Conservation (phyloP, 2,113 vertebrate species). For the Sylvia atricapilla region DNA sequence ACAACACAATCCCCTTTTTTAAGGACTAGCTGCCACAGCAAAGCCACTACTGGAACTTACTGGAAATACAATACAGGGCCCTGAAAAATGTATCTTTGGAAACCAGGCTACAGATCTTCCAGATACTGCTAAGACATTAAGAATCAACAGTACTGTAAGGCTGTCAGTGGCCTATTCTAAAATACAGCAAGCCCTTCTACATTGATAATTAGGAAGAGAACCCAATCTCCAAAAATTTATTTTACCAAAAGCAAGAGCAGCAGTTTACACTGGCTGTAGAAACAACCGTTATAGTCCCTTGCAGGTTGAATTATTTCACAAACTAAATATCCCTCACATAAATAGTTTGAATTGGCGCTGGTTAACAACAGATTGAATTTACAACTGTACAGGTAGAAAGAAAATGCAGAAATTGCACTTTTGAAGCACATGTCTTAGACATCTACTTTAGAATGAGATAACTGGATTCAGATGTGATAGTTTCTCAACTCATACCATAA, state of each 20-base stretch:
- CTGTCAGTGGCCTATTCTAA: background rate
- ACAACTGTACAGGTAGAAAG: background rate
- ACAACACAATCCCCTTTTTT: background rate
- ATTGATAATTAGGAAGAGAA: background rate
- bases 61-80: background rate
- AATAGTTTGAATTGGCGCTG: background rate
- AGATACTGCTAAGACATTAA: background rate
- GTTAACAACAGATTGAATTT: background rate
- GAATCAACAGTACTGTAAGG: background rate
- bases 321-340: background rate
- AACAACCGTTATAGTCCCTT: background rate
- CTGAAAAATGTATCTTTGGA: background rate
- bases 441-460: background rate
- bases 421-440: background rate
- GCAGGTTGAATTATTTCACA: background rate
- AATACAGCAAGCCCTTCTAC: background rate
- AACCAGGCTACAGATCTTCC: background rate
- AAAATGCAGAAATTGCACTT: background rate
- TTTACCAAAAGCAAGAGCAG: background rate
- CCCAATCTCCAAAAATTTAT: background rate
- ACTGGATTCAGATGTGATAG: background rate
- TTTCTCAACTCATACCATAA: background rate
- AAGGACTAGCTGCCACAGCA: background rate
- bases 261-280: background rate
- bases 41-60: background rate